phyloP scores from a whole-genome alignment of 1,140 invertebrate species.

The Pygmarrhopalites habei region DNA sequence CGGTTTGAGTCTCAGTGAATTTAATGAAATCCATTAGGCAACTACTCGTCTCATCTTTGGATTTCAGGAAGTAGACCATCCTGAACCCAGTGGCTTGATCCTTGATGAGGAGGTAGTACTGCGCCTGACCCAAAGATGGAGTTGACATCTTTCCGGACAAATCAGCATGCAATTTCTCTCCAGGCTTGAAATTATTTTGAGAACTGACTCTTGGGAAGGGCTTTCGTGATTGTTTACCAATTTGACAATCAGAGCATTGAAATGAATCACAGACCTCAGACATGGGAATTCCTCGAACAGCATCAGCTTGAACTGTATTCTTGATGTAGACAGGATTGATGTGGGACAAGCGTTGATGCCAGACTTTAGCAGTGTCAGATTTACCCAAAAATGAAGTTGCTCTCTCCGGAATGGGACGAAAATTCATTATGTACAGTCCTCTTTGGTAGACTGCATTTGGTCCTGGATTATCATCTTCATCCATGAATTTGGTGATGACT shows the following conservation, averaged over 20 bases:
- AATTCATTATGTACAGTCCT: constrained; percentile 3
- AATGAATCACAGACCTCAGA: neutral
- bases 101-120: constrained; percentile 44
- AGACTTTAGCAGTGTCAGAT: constrained; percentile 1
- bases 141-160: constrained; percentile 46
- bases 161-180: constrained; percentile 39
- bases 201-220: neutral
- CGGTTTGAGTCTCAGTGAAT: constrained; percentile 20
- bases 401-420: neutral
- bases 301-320: constrained; percentile 9
- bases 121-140: constrained; percentile 40
- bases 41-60: constrained; percentile 43
- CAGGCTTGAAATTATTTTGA: neutral
- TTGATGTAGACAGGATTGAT: constrained; percentile 21
- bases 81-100: constrained; percentile 45
- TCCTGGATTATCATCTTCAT: neutral
- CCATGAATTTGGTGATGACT: neutral
- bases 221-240: constrained; percentile 1
- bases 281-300: constrained; percentile 8
- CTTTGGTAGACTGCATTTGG: neutral
- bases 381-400: neutral
- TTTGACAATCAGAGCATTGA: neutral
- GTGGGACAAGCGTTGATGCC: constrained; percentile 18
- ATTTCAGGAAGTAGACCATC: constrained; percentile 44
- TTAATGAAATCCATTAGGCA: constrained; percentile 42